Conservation (phyloP, 2,113 vertebrate species). For the Sebastes fasciatus region DNA sequence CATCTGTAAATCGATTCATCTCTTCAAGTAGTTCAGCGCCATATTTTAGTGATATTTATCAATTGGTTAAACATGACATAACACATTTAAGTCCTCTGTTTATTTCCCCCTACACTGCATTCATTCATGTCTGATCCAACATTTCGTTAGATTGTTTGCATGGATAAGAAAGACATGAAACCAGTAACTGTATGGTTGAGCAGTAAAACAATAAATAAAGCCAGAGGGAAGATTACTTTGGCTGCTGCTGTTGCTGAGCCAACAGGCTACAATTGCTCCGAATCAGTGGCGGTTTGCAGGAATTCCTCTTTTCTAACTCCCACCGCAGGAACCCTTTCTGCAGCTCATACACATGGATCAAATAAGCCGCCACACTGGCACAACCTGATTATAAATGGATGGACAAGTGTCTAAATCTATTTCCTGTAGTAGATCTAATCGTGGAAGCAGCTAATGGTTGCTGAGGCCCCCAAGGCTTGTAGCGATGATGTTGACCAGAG, state of each 20-base stretch:
- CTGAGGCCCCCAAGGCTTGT: conserved; percentile 4
- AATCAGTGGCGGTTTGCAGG: conserved; percentile 36
- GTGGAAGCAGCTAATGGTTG: conserved; percentile 25
- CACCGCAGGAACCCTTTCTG: conserved; percentile 19
- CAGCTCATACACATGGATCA: conserved; percentile 32
- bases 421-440: conserved; percentile 38
- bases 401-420: conserved; percentile 40
- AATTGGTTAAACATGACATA: conserved; percentile 20
- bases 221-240: conserved; percentile 50
- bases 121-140: conserved; percentile 30
- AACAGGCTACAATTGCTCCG: conserved; percentile 34
- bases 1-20: not conserved
- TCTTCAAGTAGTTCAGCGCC: not conserved
- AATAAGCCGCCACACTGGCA: conserved; percentile 18
- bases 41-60: conserved; percentile 24
- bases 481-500: conserved; percentile 26
- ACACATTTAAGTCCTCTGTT: conserved; percentile 5
- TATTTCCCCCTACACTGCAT: conserved; percentile 1
- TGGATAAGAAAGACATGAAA: conserved; percentile 34
- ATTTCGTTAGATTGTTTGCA: conserved; percentile 44
- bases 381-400: conserved; percentile 51
- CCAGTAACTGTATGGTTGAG: conserved; percentile 27
- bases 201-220: conserved; percentile 65
- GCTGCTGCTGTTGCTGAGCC: conserved; percentile 42
- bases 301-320: conserved; percentile 40